These are phyloP conservation scores for Prunella himalayana DNA, from an alignment of 2,113 vertebrate genomes.

Conservation along the genomic window DNA sequence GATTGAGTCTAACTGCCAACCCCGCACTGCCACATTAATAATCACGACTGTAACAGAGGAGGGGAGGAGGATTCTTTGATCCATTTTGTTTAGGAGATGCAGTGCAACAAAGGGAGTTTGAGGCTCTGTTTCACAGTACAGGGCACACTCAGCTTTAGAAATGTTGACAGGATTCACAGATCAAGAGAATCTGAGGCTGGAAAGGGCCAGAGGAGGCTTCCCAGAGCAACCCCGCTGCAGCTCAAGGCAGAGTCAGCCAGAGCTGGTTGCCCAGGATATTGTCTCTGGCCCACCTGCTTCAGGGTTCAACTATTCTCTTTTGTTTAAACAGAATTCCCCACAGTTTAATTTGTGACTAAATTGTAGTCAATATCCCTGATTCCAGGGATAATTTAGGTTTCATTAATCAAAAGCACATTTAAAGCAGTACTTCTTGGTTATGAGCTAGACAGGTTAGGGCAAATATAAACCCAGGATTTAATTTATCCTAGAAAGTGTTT, in stretches of 20 bases:
- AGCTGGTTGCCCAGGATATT: not conserved
- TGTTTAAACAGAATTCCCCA: not conserved
- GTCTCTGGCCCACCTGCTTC: not conserved
- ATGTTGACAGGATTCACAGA: not conserved
- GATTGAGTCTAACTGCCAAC: not conserved
- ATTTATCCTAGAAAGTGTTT: not conserved
- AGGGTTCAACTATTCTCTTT: not conserved
- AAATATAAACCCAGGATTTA: not conserved
- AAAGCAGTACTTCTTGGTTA: not conserved
- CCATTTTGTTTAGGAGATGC: not conserved
- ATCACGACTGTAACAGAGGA: not conserved
- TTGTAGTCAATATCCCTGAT: not conserved
- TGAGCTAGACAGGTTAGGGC: not conserved
- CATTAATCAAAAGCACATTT: not conserved
- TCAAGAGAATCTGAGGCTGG: not conserved
- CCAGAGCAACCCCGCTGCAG: not conserved
- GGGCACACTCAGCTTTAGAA: not conserved
- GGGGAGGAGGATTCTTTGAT: not conserved
- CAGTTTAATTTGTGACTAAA: not conserved
- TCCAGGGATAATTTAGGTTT: not conserved
- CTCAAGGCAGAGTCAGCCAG: not conserved
- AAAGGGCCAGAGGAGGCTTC: not conserved
- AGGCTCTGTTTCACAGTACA: not conserved
- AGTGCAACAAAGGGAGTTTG: not conserved
- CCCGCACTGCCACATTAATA: not conserved